These are phyloP conservation scores for Epicampocera succincta DNA, from an alignment of 2,888 invertebrate genomes.

Conservation along the genomic window DNA sequence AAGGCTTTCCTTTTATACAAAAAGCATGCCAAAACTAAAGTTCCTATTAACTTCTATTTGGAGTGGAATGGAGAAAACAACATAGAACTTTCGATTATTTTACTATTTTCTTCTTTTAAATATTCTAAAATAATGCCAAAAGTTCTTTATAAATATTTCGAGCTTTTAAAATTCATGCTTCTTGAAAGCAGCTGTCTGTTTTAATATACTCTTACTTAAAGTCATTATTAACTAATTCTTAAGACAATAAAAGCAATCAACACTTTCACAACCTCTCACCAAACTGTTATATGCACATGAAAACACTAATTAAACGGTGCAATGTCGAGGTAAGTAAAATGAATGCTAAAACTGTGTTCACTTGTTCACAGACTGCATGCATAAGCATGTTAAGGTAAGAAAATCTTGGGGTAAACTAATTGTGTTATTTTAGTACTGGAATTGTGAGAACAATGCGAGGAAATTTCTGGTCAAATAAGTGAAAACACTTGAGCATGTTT, in stretches of 20 bases:
- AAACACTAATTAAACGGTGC: not conserved
- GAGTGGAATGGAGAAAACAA: no score
- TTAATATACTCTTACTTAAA: not conserved
- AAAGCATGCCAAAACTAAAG: no score
- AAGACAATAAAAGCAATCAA: constrained; percentile 22
- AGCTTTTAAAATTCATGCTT: not conserved
- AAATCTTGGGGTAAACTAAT: not conserved
- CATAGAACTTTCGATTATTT: no score
- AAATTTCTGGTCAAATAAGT: no score
- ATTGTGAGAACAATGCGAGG: no score
- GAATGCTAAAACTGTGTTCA: not conserved
- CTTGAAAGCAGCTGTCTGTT: not conserved
- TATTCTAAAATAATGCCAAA: no score
- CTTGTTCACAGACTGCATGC: not conserved
- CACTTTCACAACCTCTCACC: not conserved
- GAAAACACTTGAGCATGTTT: no score
- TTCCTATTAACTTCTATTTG: no score
- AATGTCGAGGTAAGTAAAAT: not conserved
- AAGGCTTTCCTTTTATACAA: no score
- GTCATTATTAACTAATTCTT: constrained; percentile 28
- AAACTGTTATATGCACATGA: not conserved
- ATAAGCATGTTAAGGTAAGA: not conserved
- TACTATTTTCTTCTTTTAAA: no score
- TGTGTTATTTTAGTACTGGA: not conserved
- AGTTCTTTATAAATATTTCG: not conserved